These are phyloP conservation scores for Manacus vitellinus DNA, from an alignment of 2,113 vertebrate genomes.

Conservation along the genomic window DNA sequence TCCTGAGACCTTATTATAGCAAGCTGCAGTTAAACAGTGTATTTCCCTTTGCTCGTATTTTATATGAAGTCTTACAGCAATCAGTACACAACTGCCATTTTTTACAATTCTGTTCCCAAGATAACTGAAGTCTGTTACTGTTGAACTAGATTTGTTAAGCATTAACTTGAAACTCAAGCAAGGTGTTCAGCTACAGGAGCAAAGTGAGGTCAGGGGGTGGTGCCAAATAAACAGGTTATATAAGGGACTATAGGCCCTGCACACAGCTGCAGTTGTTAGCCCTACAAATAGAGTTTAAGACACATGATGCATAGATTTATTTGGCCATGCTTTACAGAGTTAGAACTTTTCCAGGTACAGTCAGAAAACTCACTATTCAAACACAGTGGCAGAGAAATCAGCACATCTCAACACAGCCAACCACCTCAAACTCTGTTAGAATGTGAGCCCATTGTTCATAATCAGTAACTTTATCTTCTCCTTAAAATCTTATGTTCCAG, in stretches of 20 bases:
- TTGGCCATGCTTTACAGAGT: not conserved
- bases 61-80: not conserved
- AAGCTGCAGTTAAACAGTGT: not conserved
- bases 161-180: not conserved
- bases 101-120: not conserved
- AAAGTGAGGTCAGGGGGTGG: not conserved
- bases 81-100: not conserved
- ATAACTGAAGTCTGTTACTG: not conserved
- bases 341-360: not conserved
- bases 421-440: not conserved
- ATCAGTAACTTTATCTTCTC: not conserved
- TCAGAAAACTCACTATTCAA: not conserved
- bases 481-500: not conserved
- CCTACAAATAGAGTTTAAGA: not conserved
- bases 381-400: not conserved
- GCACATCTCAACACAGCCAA: not conserved
- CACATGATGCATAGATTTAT: fast-evolving
- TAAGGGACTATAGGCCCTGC: not conserved
- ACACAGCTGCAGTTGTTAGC: not conserved
- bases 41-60: not conserved
- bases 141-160: not conserved
- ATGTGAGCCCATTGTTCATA: fast-evolving
- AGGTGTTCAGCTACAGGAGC: not conserved
- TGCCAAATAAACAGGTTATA: not conserved
- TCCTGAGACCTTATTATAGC: not conserved